Evolutionary conservation across 2,113 vertebrate species (phyloP), one percentile per base, ranked within the genome.

Genomic region (Oncorhynchus clarkii): DNA sequence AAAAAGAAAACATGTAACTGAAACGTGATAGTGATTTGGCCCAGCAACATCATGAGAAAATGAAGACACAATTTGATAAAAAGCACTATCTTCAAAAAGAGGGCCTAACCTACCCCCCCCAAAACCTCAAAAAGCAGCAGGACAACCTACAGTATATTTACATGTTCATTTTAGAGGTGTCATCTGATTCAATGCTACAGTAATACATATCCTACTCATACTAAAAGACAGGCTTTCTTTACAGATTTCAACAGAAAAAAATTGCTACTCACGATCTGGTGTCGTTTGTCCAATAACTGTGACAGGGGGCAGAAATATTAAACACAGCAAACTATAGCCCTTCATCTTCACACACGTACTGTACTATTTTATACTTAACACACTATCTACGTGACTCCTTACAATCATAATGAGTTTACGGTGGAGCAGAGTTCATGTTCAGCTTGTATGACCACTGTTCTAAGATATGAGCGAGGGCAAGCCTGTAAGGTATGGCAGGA

Each of bases 341-440:
- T 67, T 73, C 85, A 86, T 84, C 20, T 74, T 70, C 22, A 59
- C 6, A 11, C 29, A 34, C 7, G 3, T 18, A 62, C 8, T 22
- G 54, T n/a, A 62, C 18, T 34, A 29, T 22, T 24, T 9, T 34
- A 45, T 11, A 45, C 39, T 45, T 9, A 8, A 45, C 39, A 45
- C 8, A 8, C 8, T 8, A 49, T 70, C 18, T 51, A 39, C 22
- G 24, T 20, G 49, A 49, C 5, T 16, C 18, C 51, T 9, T 11
- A n/a, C 18, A 72, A 29, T 34, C 34, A 60, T 12, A 57, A 62
- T 22, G 16, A 62, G 49, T 24, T 72, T 72, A 31, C 51, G 29
- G 7, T n/a, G 16, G 71, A 29, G 26, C 54, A 64, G 59, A 45
- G 71, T 73, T 20, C 29, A 64, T 62, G 57, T 34, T 45, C 39